Evolutionary conservation across 2,113 vertebrate genomes (phyloP).

Genomic region (Cyanoramphus novaezelandiae): DNA sequence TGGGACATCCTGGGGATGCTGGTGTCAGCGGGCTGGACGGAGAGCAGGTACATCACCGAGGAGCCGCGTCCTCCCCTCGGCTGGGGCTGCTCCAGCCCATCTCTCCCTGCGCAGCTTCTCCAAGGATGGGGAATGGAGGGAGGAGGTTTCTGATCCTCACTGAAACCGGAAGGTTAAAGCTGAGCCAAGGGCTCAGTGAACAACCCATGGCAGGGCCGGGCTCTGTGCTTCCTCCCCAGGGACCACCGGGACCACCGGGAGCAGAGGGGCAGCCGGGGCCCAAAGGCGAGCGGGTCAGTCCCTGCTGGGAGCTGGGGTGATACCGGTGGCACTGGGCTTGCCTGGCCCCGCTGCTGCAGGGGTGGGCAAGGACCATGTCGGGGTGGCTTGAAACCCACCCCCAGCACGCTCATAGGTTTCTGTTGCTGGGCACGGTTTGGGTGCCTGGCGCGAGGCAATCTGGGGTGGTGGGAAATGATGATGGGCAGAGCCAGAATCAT

Average conservation of each 20-base stretch:
- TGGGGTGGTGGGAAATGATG: not conserved
- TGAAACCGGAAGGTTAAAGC: not conserved
- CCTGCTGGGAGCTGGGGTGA: not conserved
- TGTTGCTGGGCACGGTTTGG: not conserved
- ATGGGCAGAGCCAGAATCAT: not conserved
- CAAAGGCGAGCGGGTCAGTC: constrained; percentile 84
- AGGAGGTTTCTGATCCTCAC: not conserved
- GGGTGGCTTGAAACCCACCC: not conserved
- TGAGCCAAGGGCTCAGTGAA: not conserved
- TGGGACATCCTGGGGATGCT: not conserved
- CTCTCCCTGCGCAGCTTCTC: accelerated
- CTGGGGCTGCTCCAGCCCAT: not conserved
- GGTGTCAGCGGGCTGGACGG: constrained; percentile 62
- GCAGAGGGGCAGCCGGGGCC: constrained; percentile 73
- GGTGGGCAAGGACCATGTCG: not conserved
- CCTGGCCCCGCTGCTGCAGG: not conserved
- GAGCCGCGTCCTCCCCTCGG: accelerated
- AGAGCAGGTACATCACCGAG: constrained; percentile 53
- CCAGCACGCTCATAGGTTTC: not conserved
- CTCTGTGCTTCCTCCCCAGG: constrained; percentile 62
- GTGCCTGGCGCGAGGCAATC: not conserved
- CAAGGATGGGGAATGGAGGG: not conserved
- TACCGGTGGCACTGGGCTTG: accelerated
- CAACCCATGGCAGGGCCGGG: not conserved
- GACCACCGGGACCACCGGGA: constrained; percentile 71